Base-by-base conservation (phyloP, 2,888 invertebrate species). In the Drosophila fulvimacula region DNA sequence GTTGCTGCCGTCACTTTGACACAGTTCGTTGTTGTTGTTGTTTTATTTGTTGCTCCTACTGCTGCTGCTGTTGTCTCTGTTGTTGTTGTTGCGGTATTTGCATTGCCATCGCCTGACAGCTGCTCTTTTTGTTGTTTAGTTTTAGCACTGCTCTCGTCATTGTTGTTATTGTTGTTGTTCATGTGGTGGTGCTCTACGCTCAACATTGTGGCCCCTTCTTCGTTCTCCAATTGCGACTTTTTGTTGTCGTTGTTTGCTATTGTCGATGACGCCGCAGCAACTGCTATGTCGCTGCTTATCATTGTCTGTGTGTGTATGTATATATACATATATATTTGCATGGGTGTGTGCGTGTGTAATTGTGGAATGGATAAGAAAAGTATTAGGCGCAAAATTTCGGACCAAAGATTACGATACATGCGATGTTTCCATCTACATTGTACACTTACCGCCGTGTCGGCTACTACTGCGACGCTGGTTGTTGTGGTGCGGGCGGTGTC, bases 71-170 rank as follows among this genome's bases (percentile, higher is more conserved):
- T 5, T 48, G 46, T 27, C n/a, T n/a, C n/a, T 56, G 57, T 48
- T 65, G 5, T 42, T 67, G 65, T 61, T 66, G 68, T 60, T 70
- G 73, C 73, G 63, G 67, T 70, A 73, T 73, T 81, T 79, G 77
- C 83, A 81, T 76, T 80, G 51, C 61, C 80, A 75, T 73, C 67
- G 60, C 62, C 73, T 70, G 81, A 44, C 68, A 64, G 49, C 34
- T 68, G 70, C 48, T 69, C 69, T 63, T 61, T 39, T 51, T 75
- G 69, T 56, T 61, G 68, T 52, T 66, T 56, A 70, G 67, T 63
- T 67, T 73, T 61, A 55, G 48, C 60, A 39, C 49, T 58, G 51
- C 44, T 69, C 11, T 73, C 70, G 53, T 69, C 69, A 24, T 73
- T 73, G 27, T 65, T 72, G 19, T 59, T 73, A 17, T 66, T 69